These are phyloP conservation scores for Oreochromis tanganicae DNA, from an alignment of 2,113 vertebrate genomes.

Conservation along the genomic window DNA sequence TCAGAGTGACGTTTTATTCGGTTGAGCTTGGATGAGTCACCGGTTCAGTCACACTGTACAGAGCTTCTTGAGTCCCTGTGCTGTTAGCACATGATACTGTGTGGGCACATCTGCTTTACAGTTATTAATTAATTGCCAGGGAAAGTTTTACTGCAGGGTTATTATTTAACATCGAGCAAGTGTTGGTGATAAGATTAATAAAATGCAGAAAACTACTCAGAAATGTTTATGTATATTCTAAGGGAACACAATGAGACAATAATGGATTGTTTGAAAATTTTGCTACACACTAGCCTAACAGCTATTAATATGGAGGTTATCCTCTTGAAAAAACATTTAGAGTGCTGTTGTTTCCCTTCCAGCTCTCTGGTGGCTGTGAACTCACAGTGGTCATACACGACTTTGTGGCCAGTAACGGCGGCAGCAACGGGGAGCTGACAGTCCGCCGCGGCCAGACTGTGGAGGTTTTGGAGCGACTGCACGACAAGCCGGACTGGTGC, in stretches of 20 bases:
- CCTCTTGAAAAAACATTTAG: neutral
- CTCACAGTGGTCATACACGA: slow-evolving; percentile 93
- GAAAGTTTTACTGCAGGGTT: neutral
- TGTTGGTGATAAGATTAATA: neutral
- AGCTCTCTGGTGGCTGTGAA: slow-evolving; percentile 94
- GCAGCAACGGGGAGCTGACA: slow-evolving; percentile 84
- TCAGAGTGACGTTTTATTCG: slow-evolving; percentile 20
- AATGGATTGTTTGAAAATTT: neutral
- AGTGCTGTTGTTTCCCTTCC: neutral
- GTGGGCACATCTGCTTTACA: neutral
- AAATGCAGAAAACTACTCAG: neutral
- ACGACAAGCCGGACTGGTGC: slow-evolving; percentile 93
- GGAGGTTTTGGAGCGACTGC: slow-evolving; percentile 89
- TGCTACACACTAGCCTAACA: neutral
- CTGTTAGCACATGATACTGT: neutral
- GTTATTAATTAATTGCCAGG: neutral
- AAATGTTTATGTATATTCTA: neutral
- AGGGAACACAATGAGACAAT: neutral
- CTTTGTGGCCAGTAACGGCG: slow-evolving; percentile 84
- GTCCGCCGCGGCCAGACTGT: slow-evolving; percentile 91
- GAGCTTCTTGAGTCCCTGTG: neutral
- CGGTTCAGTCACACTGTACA: neutral
- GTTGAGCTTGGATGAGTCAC: slow-evolving; percentile 33
- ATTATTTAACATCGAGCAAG: neutral
- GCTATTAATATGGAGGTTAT: neutral